A percentile compares a stretch with the other conserved stretches of the same genome.
Evolutionary conservation across 2,888 invertebrate genomes (phyloP).

Genomic region (Limnephilus rhombicus): DNA sequence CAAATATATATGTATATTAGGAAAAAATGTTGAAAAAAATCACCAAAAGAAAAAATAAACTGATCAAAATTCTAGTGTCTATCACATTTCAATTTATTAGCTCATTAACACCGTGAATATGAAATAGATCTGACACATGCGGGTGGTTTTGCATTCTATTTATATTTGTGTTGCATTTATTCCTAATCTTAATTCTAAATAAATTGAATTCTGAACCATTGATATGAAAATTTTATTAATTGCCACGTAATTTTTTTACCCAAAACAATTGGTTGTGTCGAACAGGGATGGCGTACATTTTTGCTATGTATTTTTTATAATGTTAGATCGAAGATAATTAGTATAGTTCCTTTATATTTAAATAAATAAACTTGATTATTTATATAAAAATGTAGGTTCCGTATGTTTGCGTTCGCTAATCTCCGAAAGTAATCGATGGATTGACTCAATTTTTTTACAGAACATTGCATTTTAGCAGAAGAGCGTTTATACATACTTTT

Average conservation of each 20-base stretch:
- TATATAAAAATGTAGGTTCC: no score
- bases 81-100: background rate
- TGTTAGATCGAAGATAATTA: no score
- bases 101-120: background rate
- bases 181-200: background rate
- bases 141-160: background rate
- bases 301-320: background rate
- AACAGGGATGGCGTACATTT: background rate
- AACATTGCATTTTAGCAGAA: no score
- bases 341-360: no score
- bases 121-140: background rate
- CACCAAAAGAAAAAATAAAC: background rate
- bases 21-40: background rate
- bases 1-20: background rate
- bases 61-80: background rate
- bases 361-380: no score
- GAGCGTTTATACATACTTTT: no score
- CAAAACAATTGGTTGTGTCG: background rate
- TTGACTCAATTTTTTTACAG: no score
- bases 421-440: no score
- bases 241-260: background rate
- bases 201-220: background rate
- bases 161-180: background rate
- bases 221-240: background rate
- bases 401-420: no score